These are phyloP conservation scores for Fragum sueziense DNA, from an alignment of 2,888 invertebrate species.

Conservation along the genomic window DNA sequence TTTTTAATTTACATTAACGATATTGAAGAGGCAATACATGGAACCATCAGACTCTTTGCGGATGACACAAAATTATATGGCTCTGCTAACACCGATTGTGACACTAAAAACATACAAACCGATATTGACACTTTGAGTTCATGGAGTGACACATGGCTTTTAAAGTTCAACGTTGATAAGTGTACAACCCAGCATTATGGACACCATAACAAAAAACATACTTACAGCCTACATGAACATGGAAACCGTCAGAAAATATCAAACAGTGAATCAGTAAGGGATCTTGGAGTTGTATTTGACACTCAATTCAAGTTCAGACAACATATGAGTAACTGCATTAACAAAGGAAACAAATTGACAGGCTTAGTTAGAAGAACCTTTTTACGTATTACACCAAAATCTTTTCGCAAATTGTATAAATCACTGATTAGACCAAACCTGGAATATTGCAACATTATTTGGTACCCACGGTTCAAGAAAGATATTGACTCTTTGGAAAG, in stretches of 20 bases:
- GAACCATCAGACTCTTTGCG: conserved; percentile 29
- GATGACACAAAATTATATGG: conserved; percentile 43
- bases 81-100: background rate
- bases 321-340: conserved; percentile 35
- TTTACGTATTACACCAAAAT: conserved; percentile 28
- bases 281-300: conserved; percentile 29
- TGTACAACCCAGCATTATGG: conserved; percentile 18
- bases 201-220: background rate
- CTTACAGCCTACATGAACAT: conserved; percentile 3
- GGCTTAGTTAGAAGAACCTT: conserved; percentile 18
- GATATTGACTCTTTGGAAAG: conserved; percentile 23
- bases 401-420: conserved; percentile 23
- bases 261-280: background rate
- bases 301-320: conserved; percentile 29
- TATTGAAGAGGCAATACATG: conserved; percentile 15
- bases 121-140: conserved; percentile 6
- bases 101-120: background rate
- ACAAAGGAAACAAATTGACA: conserved; percentile 29
- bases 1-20: conserved; percentile 44
- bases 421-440: conserved; percentile 23
- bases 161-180: conserved; percentile 10
- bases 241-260: conserved; percentile 14
- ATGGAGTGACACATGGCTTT: conserved; percentile 23
- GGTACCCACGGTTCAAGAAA: conserved; percentile 22
- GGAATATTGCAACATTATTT: conserved; percentile 30